A percentile compares a stretch with the other conserved stretches of the same genome.
These are phyloP conservation scores for Rhinoderma darwinii DNA, from an alignment of 2,113 vertebrate genomes.

Conservation along the genomic window DNA sequence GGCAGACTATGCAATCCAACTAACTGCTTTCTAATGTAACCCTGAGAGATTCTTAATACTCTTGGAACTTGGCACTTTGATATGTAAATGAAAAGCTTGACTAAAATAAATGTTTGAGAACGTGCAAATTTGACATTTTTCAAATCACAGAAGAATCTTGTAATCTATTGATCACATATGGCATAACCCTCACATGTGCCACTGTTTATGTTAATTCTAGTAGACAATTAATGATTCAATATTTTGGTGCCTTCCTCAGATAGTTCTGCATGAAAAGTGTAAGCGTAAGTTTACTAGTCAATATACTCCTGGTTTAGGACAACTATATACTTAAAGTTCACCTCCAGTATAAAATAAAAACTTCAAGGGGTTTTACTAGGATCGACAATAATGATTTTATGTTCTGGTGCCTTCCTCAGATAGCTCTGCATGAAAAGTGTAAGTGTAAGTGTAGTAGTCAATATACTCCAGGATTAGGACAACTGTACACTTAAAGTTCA, in stretches of 20 bases:
- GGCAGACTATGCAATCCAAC: background rate
- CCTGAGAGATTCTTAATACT: background rate
- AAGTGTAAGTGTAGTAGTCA: too few species aligned
- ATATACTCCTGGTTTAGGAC: too few species aligned
- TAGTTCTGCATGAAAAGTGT: background rate
- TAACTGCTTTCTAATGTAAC: background rate
- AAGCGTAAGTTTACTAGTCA: too few species aligned
- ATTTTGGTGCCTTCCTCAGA: background rate
- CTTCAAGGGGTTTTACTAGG: too few species aligned
- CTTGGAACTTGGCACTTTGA: background rate
- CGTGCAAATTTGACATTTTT: slow-evolving; percentile 3
- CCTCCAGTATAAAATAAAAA: too few species aligned
- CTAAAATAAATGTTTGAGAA: slow-evolving; percentile 42
- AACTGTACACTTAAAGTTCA: too few species aligned
- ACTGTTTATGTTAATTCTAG: background rate
- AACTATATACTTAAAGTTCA: too few species aligned
- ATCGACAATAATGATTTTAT: background rate
- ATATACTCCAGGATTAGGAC: too few species aligned
- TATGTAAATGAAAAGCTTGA: background rate
- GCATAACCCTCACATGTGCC: background rate
- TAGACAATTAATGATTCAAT: background rate
- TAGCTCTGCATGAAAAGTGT: background rate
- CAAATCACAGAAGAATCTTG: background rate
- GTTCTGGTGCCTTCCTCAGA: background rate
- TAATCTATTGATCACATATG: background rate